Conservation (phyloP, 2,888 invertebrate species). For the Drosophila greeni region DNA sequence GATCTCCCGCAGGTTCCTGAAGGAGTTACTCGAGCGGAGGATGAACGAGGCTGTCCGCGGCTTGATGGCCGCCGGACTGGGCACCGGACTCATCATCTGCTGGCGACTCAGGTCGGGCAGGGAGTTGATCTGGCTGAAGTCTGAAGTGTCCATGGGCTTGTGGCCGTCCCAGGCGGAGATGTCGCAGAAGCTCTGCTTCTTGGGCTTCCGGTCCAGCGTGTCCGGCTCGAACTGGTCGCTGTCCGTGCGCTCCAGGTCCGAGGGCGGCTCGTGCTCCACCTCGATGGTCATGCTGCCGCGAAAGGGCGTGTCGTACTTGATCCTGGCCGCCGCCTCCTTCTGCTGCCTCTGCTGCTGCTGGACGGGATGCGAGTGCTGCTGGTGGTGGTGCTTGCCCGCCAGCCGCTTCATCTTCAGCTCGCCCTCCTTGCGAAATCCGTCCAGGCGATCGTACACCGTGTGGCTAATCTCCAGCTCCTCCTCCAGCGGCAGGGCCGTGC, state of each 20-base stretch:
- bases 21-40: conserved; percentile 85
- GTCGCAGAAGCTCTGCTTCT: conserved; percentile 80
- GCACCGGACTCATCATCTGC: conserved; percentile 22
- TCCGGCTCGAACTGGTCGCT: conserved; percentile 92
- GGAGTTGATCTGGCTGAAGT: conserved; percentile 65
- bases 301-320: conserved; percentile 83
- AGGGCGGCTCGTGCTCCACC: conserved; percentile 89
- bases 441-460: conserved; percentile 82
- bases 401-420: conserved; percentile 72
- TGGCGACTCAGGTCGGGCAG: conserved; percentile 71
- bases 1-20: conserved; percentile 86
- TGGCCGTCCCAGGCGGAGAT: conserved; percentile 80
- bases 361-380: conserved; percentile 38
- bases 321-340: conserved; percentile 79
- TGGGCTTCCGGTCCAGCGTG: conserved; percentile 89
- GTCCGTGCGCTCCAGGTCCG: conserved; percentile 83
- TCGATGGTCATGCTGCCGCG: conserved; percentile 89
- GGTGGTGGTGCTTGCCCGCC: conserved; percentile 48
- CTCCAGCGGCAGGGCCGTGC: conserved; percentile 86
- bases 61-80: conserved; percentile 33
- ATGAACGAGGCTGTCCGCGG: conserved; percentile 80
- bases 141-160: conserved; percentile 58
- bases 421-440: conserved; percentile 77
- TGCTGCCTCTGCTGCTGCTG: conserved; percentile 57
- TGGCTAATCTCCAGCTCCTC: conserved; percentile 90